Evolutionary conservation across 2,113 vertebrate species (phyloP).

Genomic region (Spheniscus mendiculus): DNA sequence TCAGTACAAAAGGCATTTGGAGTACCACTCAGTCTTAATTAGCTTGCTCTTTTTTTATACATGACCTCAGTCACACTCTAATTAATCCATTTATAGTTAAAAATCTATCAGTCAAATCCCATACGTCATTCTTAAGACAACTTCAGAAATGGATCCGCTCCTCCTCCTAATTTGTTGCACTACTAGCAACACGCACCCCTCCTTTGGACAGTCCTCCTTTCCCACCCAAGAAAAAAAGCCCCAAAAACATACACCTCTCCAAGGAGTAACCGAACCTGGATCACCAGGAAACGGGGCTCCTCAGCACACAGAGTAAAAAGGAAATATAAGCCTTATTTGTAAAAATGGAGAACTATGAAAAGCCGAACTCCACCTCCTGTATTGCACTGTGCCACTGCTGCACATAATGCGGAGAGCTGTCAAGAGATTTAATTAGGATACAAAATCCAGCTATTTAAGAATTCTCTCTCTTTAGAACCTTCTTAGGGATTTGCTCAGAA

Average conservation of each 20-base stretch:
- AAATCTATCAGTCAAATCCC: conserved; percentile 66
- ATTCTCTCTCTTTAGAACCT: conserved; percentile 55
- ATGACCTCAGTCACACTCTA: conserved; percentile 57
- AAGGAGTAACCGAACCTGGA: background rate
- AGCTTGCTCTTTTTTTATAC: conserved; percentile 38
- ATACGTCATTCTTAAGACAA: conserved; percentile 41
- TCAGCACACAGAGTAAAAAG: background rate
- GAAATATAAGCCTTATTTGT: background rate
- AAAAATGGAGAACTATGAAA: background rate
- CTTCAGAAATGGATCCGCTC: conserved; percentile 38
- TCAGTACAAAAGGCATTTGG: conserved; percentile 35
- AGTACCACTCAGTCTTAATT: conserved; percentile 45
- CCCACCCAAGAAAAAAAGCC: background rate
- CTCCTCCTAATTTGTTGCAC: conserved; percentile 52
- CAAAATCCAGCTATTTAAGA: conserved; percentile 54
- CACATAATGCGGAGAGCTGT: background rate
- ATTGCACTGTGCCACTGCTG: background rate
- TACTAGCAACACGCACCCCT: background rate
- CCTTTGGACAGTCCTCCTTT: background rate
- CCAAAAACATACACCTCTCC: background rate
- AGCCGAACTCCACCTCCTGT: conserved; percentile 15
- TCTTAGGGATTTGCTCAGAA: conserved; percentile 59
- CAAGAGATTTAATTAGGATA: conserved; percentile 63
- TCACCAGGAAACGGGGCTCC: background rate
- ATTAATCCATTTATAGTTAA: conserved; percentile 65